Conservation (phyloP, 2,888 invertebrate genomes). For the Tipula lateralis region DNA sequence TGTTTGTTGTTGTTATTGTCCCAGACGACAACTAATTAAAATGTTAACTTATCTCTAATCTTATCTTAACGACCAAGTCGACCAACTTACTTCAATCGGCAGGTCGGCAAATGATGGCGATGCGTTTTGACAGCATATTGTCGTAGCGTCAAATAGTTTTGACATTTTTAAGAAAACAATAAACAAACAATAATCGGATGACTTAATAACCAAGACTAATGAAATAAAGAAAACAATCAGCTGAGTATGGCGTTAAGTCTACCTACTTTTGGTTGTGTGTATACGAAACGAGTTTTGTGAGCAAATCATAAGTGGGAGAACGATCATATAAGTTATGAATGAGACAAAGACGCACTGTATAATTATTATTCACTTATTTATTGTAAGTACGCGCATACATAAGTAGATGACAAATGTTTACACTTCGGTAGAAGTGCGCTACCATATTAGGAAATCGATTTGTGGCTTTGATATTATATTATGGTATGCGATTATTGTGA, state of each 20-base stretch:
- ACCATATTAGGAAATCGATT: background rate
- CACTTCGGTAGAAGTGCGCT: background rate
- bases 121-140: background rate
- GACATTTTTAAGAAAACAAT: background rate
- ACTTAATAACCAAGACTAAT: background rate
- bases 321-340: background rate
- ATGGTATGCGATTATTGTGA: too few relatives aligned
- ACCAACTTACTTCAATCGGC: background rate
- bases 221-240: background rate
- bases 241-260: conserved; percentile 6
- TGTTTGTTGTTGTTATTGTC: background rate
- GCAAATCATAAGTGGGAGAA: background rate
- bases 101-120: background rate
- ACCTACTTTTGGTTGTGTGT: background rate
- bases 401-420: background rate
- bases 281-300: background rate
- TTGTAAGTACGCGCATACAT: background rate
- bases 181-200: background rate
- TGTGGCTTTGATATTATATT: too few relatives aligned
- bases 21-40: background rate
- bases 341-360: background rate
- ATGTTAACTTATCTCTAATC: background rate
- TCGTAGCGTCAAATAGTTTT: background rate
- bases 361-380: background rate
- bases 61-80: background rate